These are phyloP conservation scores for Anagrus nilaparvatae DNA, from an alignment of 1,140 invertebrate genomes.

Conservation along the genomic window DNA sequence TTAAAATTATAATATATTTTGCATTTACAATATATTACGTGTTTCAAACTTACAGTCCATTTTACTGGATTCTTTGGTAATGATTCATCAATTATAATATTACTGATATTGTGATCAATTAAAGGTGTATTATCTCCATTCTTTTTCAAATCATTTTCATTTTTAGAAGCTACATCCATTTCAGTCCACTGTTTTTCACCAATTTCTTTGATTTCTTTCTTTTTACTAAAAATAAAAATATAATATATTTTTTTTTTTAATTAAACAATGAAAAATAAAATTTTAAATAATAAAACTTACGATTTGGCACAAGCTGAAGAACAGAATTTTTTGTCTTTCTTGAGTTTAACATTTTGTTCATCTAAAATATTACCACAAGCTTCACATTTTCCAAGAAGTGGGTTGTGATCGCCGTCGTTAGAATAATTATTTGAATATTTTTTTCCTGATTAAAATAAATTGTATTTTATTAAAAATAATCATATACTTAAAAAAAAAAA, in stretches of 20 bases:
- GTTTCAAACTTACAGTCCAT: constrained; percentile 52
- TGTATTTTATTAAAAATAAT: constrained; percentile 11
- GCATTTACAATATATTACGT: not conserved
- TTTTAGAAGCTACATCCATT: constrained; percentile 33
- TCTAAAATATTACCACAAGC: constrained; percentile 57
- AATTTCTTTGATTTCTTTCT: constrained; percentile 29
- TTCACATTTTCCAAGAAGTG: constrained; percentile 62
- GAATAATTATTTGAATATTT: constrained; percentile 35
- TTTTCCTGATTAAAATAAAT: constrained; percentile 25
- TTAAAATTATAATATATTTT: constrained; percentile 1
- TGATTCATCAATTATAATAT: constrained; percentile 38
- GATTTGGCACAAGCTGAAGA: constrained; percentile 62
- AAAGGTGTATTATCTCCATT: constrained; percentile 42
- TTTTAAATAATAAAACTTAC: constrained; percentile 8
- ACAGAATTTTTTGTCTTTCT: constrained; percentile 70
- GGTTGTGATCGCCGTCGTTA: constrained; percentile 36
- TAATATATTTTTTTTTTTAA: not conserved
- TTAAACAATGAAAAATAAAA: not conserved
- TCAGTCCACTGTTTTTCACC: constrained; percentile 36
- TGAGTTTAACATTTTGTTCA: constrained; percentile 60
- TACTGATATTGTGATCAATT: constrained; percentile 31
- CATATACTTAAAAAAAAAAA: not conserved
- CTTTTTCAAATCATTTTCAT: constrained; percentile 38
- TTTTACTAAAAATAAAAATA: constrained; percentile 31
- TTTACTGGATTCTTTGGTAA: constrained; percentile 56